Evolutionary conservation across 2,888 invertebrate genomes (phyloP).

Genomic region (Synanthedon vespiformis): DNA sequence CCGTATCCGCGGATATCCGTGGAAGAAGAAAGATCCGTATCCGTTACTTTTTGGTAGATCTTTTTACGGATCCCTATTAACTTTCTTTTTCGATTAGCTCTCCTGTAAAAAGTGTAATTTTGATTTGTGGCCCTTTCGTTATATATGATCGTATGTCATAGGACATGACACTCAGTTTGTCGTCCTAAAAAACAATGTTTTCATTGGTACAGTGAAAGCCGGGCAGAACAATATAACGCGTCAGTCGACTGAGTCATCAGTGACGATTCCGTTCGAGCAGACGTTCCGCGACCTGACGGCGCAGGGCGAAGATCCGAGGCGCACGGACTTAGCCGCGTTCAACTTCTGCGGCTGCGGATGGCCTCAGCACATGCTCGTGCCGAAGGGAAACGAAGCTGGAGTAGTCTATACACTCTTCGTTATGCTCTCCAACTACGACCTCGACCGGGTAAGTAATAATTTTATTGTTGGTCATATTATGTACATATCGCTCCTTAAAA

Average conservation of each 20-base stretch:
- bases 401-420: constrained; percentile 49
- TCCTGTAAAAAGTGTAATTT: no score
- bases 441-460: constrained; percentile 38
- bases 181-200: no score
- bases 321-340: constrained; percentile 34
- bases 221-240: constrained; percentile 70
- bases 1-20: no score
- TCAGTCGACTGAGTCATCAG: constrained; percentile 69
- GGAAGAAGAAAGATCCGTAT: no score
- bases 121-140: no score
- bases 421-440: constrained; percentile 62
- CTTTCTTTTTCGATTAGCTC: no score
- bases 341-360: constrained; percentile 75
- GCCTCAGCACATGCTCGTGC: constrained; percentile 72
- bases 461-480: no score
- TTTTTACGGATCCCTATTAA: no score
- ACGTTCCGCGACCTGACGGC: constrained; percentile 67
- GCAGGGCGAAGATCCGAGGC: constrained; percentile 27
- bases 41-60: no score
- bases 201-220: constrained; percentile 55
- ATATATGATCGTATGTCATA: no score
- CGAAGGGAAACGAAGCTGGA: constrained; percentile 57
- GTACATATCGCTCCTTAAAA: no score
- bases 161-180: no score
- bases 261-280: constrained; percentile 71